Evolutionary conservation across 2,797 vertebrate species (phyloP), one percentile per base, ranked within the genome.

Genomic region (Oophaga sylvatica): DNA sequence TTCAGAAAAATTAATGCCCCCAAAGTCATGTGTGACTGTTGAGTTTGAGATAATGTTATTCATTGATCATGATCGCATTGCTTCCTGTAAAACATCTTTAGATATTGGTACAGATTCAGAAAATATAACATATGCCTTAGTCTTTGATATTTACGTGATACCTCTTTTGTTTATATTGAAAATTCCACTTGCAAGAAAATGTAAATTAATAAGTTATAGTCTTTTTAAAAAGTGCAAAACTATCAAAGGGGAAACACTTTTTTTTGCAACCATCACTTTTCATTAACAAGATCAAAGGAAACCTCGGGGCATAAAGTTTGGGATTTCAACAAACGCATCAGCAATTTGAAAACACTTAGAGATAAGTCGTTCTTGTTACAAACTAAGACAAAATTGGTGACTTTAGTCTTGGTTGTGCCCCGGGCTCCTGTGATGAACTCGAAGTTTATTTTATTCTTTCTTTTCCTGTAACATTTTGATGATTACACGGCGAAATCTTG

Each of bases 311-410:
- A 45, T 15, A 22, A 41, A 8, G 19, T 65, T 63, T 45, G 22
- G 0, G 41, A 8, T 63, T 75, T 65, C 79, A 75, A 63, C 60
- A 65, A 15, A 8, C 17, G 35, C 57, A 60, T 45, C 31, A 73
- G 41, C 17, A 41, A 45, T 63, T 26, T 6, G 11, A 65, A n/a
- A 65, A 35, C 3, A 65, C 31, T 41, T 63, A 81, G 45, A 81
- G 45, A 62, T 45, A 29, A 81, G 65, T n/a, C n/a, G 79, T 81
- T 81, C 31, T 35, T 81, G 6, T 26, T 63, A 45, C 45, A n/a
- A n/a, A 65, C 3, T 45, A 20, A 65, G 60, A 63, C 0, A 20
- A 81, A 81, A 59, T 56, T 45, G 60, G 31, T n/a, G 20, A 45
- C 20, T 62, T 22, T 20, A 65, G 62, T 48, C n/a, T 45, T 63